These are phyloP conservation scores for Oreortyx pictus DNA, from an alignment of 2,797 vertebrate genomes.

Conservation along the genomic window DNA sequence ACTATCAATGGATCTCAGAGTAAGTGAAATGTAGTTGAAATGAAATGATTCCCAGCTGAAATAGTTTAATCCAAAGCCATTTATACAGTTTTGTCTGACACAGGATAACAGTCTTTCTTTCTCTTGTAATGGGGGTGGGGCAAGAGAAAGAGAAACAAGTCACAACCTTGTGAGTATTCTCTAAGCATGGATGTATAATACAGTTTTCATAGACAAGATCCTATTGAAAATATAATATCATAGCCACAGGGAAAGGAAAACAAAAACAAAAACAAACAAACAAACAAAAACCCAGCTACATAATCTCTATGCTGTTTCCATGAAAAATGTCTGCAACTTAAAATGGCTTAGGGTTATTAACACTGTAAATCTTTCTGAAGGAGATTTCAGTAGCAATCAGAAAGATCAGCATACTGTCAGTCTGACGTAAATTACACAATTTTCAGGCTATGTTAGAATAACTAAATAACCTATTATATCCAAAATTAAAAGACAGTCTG, in stretches of 20 bases:
- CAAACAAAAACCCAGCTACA: neutral
- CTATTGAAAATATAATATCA: slow-evolving; percentile 2
- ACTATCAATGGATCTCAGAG: neutral
- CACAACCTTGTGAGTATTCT: neutral
- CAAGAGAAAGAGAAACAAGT: neutral
- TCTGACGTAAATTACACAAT: slow-evolving; percentile 1
- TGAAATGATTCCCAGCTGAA: neutral
- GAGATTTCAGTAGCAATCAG: slow-evolving; percentile 19
- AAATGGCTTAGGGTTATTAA: slow-evolving; percentile 53
- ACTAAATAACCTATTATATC: slow-evolving; percentile 6
- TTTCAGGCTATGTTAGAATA: neutral
- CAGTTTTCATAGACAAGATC: neutral
- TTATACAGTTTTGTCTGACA: neutral
- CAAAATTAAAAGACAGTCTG: neutral
- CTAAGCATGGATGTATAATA: neutral
- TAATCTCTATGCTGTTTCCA: neutral
- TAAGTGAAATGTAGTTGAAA: slow-evolving; percentile 3
- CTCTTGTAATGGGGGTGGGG: neutral
- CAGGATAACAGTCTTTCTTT: neutral
- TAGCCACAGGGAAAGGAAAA: neutral
- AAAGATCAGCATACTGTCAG: slow-evolving; percentile 2
- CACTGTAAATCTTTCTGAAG: slow-evolving; percentile 32
- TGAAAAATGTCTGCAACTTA: slow-evolving; percentile 31
- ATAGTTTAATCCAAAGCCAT: slow-evolving; percentile 7
- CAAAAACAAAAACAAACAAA: neutral